phyloP scores from a whole-genome alignment of 37 sponge, comb jelly and placozoan species.

The Cliona cf. orientalis region DNA sequence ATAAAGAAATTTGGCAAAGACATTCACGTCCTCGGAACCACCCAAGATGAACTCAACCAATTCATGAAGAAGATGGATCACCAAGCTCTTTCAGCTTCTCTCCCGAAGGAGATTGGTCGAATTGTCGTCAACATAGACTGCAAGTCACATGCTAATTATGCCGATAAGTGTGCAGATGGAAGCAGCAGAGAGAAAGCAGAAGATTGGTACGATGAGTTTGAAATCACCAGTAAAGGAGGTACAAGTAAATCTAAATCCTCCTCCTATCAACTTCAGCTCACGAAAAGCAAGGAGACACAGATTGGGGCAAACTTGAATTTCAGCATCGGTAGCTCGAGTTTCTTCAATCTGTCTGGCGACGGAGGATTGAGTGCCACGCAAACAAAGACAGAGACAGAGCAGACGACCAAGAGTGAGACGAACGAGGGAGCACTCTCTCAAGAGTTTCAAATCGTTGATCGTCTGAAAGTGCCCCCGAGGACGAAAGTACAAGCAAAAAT shows the following conservation, averaged over 20 bases:
- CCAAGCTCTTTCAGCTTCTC: no score
- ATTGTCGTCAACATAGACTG: background rate
- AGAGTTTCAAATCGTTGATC: background rate
- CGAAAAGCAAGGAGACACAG: background rate
- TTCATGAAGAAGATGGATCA: no score
- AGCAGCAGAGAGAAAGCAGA: background rate
- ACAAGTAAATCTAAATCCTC: background rate
- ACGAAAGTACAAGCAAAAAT: background rate
- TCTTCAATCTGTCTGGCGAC: conserved; percentile 1
- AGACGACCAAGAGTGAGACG: background rate
- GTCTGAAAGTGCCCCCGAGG: background rate
- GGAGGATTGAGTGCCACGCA: background rate
- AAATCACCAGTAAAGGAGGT: background rate
- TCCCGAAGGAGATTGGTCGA: background rate
- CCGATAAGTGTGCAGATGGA: background rate
- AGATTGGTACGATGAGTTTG: conserved; percentile 10
- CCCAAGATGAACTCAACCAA: no score
- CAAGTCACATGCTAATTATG: conserved; percentile 1
- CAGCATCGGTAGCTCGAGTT: background rate
- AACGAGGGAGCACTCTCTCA: background rate
- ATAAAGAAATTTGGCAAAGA: no score
- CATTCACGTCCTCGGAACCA: no score
- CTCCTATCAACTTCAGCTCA: background rate
- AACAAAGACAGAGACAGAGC: background rate
- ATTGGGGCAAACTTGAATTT: background rate